Base-by-base conservation (phyloP, 1,140 invertebrate species). In the Tetraneura akinire region DNA sequence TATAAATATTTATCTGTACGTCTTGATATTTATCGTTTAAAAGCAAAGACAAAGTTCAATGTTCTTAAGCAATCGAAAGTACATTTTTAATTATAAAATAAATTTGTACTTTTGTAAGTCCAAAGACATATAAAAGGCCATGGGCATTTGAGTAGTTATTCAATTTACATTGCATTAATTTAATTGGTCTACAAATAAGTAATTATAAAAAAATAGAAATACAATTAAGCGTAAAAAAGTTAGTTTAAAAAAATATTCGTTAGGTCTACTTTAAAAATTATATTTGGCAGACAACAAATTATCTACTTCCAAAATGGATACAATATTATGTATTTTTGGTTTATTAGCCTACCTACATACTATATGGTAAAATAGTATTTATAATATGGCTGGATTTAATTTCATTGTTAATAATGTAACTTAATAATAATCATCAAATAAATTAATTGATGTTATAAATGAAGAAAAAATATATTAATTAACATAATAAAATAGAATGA, bases 211-310 rank as follows among this genome's bases (percentile, higher is more conserved):
- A 78, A 78, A 78, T 78, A 78, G 32, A 60, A 60, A 60, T 78
- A 78, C 74, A 78, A 78, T 57, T 78, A 78, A 60, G 74, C 74
- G 37, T 78, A 60, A 78, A 78, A 78, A 78, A 26, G 29, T 60
- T 62, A 60, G 42, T 42, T 78, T 78, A 60, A 78, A 78, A 78
- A 78, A 60, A 78, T 78, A 78, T 78, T 45, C 18, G 55, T 78
- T 62, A 62, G 21, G 51, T 76, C 51, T 76, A 73, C 45, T 51
- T 73, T 53, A n/a, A 37, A 55, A 74, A 57, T 76, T 76, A 55
- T 47, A 47, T 68, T 73, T 8, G 18, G 45, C 68, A 47, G 47
- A 51, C 49, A 57, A 47, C 29, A 74, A 76, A 57, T 68, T 47
- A 68, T 14, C 42, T 68, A 68, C 14, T 47, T 47, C 21, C 13